Base-by-base conservation (phyloP, 2,888 invertebrate genomes). In the Thymelicus sylvestris region DNA sequence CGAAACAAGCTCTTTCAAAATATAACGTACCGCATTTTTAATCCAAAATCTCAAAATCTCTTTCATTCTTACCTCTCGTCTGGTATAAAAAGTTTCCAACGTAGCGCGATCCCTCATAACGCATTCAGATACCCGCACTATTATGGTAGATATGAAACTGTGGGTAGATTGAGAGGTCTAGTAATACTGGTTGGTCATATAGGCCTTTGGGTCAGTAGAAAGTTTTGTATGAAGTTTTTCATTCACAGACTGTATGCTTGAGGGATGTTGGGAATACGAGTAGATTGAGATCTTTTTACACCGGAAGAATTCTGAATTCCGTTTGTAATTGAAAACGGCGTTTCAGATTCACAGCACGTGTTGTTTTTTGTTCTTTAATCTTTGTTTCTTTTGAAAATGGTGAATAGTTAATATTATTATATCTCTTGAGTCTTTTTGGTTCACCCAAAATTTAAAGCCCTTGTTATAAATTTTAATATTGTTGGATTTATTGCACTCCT, bases 131-230 rank as follows among this genome's bases (percentile, higher is more conserved):
- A 67, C 70, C 75, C 74, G 68, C 68, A 64, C 63, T 38, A 64
- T 72, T 73, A 57, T 38, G 61, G 68, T 71, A 73, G 64, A 69
- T 61, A 68, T 72, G 72, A 74, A 67, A 61, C 68, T 55, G 47
- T 68, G 74, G 66, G 73, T 57, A 75, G 75, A 61, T 61, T 39
- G 67, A 72, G 15, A 68, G 85, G 39, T 81, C 83, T 75, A 66
- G 5, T 48, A 74, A 73, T 2, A 6, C 75, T 84, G 86, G 87
- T 71, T 39, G 47, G 41, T 52, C 78, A 81, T 82, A 76, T 84
- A 84, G 85, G 85, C 80, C 85, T 86, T 82, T 77, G 81, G 88
- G 88, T 87, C 87, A 86, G 81, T 78, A 50, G 78, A 79, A 81
- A 79, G 80, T 77, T 77, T 78, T 80, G 76, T 77, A 82, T 78